phyloP scores from a whole-genome alignment of 2,888 invertebrate genomes.

The Deilephila porcellus region DNA sequence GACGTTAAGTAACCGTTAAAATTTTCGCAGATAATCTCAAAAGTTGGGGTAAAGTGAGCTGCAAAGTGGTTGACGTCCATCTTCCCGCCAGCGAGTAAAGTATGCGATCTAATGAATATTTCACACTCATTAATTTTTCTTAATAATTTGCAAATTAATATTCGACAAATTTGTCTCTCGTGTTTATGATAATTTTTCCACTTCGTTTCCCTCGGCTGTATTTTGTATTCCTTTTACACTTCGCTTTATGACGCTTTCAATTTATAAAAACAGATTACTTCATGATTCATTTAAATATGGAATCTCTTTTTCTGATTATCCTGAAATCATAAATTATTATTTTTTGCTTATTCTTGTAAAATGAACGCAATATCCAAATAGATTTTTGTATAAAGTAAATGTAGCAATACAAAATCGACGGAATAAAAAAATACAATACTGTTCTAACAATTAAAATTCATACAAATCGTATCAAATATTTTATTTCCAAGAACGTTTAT shows the following conservation, averaged over 20 bases:
- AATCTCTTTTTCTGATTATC: background rate
- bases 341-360: background rate
- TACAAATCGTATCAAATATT: too few relatives aligned
- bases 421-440: too few relatives aligned
- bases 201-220: background rate
- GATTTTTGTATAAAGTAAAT: too few relatives aligned
- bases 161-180: slow-evolving; percentile 18
- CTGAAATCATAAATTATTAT: background rate
- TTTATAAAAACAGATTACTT: background rate
- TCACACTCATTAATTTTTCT: slow-evolving; percentile 23
- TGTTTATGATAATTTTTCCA: slow-evolving; percentile 8
- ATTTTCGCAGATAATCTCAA: slow-evolving; percentile 29
- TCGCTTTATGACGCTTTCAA: background rate
- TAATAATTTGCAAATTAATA: slow-evolving; percentile 16
- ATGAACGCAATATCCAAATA: too few relatives aligned
- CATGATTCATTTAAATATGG: background rate
- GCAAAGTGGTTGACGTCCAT: slow-evolving; percentile 8
- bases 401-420: too few relatives aligned
- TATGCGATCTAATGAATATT: slow-evolving; percentile 25
- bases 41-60: slow-evolving; percentile 14
- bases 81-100: background rate
- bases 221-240: background rate
- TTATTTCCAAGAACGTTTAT: too few relatives aligned
- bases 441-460: too few relatives aligned
- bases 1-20: slow-evolving; percentile 32